Evolutionary conservation across 64 coral and sea anemone genomes (phyloP).

Genomic region (Actinia tenebrosa): DNA sequence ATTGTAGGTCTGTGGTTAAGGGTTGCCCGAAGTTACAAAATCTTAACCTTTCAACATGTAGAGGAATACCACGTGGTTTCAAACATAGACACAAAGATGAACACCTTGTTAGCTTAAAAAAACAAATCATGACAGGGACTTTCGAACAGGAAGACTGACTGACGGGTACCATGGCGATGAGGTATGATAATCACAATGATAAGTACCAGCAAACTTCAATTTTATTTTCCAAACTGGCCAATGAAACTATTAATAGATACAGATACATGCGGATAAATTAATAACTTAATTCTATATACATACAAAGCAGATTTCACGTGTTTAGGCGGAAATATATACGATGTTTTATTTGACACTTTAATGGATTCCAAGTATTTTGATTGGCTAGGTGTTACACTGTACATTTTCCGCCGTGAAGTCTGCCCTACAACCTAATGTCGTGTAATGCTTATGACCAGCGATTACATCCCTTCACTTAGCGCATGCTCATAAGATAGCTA

Average conservation of each 20-base stretch:
- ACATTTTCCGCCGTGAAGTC: too few species aligned
- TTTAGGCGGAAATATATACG: too few species aligned
- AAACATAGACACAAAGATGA: not conserved
- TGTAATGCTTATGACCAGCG: not conserved
- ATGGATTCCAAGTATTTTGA: not conserved
- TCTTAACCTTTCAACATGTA: constrained; percentile 16
- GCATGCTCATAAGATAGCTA: not conserved
- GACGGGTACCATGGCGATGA: not conserved
- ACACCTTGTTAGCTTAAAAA: not conserved
- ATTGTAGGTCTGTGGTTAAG: not conserved
- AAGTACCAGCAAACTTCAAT: too few species aligned
- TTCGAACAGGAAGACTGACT: not conserved
- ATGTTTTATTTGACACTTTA: not conserved
- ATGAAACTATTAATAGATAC: not conserved
- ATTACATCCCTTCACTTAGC: not conserved
- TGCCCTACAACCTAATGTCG: too few species aligned
- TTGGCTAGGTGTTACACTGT: not conserved
- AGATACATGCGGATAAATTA: not conserved
- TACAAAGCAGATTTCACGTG: not conserved
- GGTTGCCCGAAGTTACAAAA: constrained; percentile 4
- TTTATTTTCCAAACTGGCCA: too few species aligned
- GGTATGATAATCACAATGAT: not conserved
- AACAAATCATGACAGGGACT: not conserved
- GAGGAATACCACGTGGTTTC: constrained; percentile 15
- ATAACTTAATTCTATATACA: not conserved